A percentile compares a stretch with the other conserved stretches of the same genome.
These are phyloP conservation scores for Stenotaenia linearis DNA, from an alignment of 2,888 invertebrate genomes.

Conservation along the genomic window DNA sequence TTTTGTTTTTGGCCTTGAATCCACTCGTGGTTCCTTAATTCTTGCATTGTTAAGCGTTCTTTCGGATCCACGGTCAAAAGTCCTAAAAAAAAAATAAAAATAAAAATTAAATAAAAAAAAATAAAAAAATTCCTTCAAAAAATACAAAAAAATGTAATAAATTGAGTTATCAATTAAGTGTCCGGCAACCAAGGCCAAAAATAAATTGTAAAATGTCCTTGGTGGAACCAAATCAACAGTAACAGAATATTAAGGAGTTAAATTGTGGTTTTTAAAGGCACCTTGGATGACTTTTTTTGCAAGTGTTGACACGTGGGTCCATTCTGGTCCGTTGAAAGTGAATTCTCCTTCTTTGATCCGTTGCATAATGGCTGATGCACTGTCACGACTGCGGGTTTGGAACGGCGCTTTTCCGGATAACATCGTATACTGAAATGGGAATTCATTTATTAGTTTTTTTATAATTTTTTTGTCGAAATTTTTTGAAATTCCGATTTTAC, in stretches of 20 bases:
- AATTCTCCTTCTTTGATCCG: constrained; percentile 74
- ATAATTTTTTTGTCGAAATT: too few relatives aligned
- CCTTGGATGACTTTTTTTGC: constrained; percentile 68
- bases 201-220: not conserved
- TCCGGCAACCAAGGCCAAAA: not conserved
- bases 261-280: constrained; percentile 35
- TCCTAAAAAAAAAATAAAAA: constrained; percentile 48
- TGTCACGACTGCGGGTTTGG: constrained; percentile 62
- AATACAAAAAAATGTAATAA: not conserved
- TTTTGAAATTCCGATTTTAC: too few relatives aligned
- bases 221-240: not conserved
- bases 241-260: too few relatives aligned
- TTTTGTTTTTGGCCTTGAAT: constrained; percentile 49
- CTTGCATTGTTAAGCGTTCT: constrained; percentile 61
- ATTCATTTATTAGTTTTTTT: too few relatives aligned
- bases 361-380: constrained; percentile 67
- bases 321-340: constrained; percentile 64
- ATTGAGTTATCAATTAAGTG: too few relatives aligned
- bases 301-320: constrained; percentile 65
- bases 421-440: constrained; percentile 69
- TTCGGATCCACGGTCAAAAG: constrained; percentile 72
- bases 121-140: too few relatives aligned
- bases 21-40: constrained; percentile 65
- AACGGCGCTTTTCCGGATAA: constrained; percentile 84
- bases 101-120: constrained; percentile 12